These are phyloP conservation scores for Elegia similella DNA, from an alignment of 2,888 invertebrate species.

Conservation along the genomic window DNA sequence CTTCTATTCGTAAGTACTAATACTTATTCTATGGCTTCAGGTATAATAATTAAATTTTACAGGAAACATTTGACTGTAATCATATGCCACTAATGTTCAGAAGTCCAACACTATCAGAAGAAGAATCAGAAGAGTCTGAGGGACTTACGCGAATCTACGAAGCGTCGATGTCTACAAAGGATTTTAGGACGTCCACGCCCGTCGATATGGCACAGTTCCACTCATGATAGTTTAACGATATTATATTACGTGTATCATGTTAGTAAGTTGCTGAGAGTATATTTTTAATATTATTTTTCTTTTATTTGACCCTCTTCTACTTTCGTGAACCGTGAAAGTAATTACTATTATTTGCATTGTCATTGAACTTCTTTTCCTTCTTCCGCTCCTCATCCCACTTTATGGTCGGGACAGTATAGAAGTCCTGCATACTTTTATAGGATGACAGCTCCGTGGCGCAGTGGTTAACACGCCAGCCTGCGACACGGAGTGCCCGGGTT, in stretches of 20 bases:
- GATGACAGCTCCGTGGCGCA: too few relatives aligned
- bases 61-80: constrained; percentile 50
- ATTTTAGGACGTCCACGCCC: neutral
- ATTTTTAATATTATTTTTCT: neutral
- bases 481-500: too few relatives aligned
- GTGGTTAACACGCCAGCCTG: too few relatives aligned
- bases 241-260: neutral
- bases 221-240: neutral
- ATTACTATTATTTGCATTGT: too few relatives aligned
- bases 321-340: too few relatives aligned
- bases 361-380: too few relatives aligned
- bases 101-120: constrained; percentile 19
- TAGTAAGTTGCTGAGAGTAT: neutral
- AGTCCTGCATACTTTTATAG: too few relatives aligned
- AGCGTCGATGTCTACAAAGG: constrained; percentile 17
- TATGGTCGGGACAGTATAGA: too few relatives aligned
- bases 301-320: too few relatives aligned
- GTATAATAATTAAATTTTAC: constrained; percentile 28
- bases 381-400: too few relatives aligned
- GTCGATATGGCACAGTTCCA: neutral
- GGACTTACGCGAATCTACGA: constrained; percentile 34
- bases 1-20: too few relatives aligned
- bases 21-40: too few relatives aligned
- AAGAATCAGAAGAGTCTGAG: constrained; percentile 5
- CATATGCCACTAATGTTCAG: constrained; percentile 42